Evolutionary conservation across 2,797 vertebrate genomes (phyloP), one percentile per base, ranked within the genome.

Genomic region (Phrynocephalus forsythii): DNA sequence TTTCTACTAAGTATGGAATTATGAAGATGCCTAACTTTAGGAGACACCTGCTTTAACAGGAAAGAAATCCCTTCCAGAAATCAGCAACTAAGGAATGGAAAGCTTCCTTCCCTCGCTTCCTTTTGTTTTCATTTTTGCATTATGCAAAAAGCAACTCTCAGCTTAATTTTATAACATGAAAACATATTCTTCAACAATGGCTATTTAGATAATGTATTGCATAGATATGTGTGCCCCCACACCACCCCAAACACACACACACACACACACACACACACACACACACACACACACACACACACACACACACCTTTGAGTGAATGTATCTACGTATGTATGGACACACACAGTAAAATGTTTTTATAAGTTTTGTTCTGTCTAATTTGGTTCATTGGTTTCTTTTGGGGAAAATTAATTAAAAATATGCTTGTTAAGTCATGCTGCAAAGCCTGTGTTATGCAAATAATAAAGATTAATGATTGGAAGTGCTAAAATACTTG

Each of bases 351-450:
- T 66, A 82, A 82, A 63, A 33, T 22, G 11, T 72, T 80, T 89
- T 83, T 28, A 60, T 38, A 80, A 84, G 13, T 79, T 76, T 84
- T 69, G 28, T 84, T 80, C 38, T 80, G 28, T 48, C 3, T 87
- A 8, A 81, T 76, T 33, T 87, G 60, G 30, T 85, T 38, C 79
- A 79, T 88, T 86, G 85, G 15, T 76, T 87, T 82, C 2, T 68
- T 60, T 78, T 91, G 15, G 66, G 6, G 33, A 48, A 91, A 79
- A 84, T 66, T 22, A 79, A 82, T 86, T 80, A 81, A 86, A 11
- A 91, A 79, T 22, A 80, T 50, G 8, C 86, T 72, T 84, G 73
- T 88, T 60, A 92, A 82, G 84, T 71, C 88, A 69, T 86, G 86
- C 85, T 11, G 71, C 38, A 87, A 77, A 76, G 63, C 69, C 44